These are phyloP conservation scores for Notocelia uddmanniana DNA, from an alignment of 2,888 invertebrate species.

Conservation along the genomic window DNA sequence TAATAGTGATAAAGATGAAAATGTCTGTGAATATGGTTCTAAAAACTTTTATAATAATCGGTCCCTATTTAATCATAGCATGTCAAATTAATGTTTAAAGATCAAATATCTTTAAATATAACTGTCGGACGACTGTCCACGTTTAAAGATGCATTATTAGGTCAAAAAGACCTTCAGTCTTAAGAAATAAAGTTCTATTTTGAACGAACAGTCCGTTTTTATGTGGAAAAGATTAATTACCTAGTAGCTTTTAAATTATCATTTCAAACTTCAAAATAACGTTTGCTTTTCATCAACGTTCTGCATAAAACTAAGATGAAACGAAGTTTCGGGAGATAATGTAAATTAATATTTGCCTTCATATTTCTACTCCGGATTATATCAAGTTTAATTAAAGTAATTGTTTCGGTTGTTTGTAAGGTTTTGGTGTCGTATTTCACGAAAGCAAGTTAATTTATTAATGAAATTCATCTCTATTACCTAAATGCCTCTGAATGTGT, in stretches of 20 bases:
- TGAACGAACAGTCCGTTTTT: neutral
- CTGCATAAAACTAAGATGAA: constrained; percentile 36
- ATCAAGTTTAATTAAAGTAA: constrained; percentile 38
- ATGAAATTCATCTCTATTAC: neutral
- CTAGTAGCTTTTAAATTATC: constrained; percentile 19
- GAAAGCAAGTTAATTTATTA: neutral
- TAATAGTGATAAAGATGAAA: neutral
- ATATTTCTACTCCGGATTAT: constrained; percentile 37
- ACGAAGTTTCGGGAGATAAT: constrained; percentile 13
- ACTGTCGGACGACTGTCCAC: neutral
- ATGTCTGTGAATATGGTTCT: neutral
- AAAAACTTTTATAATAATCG: no score
- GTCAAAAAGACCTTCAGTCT: neutral
- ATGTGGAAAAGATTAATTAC: constrained; percentile 1
- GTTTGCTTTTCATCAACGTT: constrained; percentile 33
- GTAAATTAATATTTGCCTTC: constrained; percentile 41
- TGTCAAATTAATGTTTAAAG: neutral
- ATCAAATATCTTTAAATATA: neutral
- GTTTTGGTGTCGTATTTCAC: constrained; percentile 30
- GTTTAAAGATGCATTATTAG: neutral
- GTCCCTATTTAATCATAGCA: no score
- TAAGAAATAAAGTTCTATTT: neutral
- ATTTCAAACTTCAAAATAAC: constrained; percentile 28
- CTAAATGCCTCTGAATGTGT: neutral
- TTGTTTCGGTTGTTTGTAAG: constrained; percentile 29